A percentile compares a stretch with the other conserved stretches of the same genome.
phyloP scores from a whole-genome alignment of 92 coral and sea anemone species.

The Pocillopora meandrina region DNA sequence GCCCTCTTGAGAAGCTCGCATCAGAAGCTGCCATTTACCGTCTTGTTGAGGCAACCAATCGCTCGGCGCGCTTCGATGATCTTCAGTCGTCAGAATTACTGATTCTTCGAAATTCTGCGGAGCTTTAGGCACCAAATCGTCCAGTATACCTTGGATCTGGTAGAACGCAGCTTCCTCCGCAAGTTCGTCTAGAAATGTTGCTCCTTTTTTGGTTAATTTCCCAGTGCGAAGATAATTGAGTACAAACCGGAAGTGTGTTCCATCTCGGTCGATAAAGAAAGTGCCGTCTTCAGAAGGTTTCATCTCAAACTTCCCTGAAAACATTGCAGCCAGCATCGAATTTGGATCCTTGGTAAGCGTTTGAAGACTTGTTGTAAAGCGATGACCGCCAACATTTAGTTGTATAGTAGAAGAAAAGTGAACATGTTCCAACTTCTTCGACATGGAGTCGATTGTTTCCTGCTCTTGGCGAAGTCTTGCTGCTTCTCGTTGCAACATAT shows the following conservation, averaged over 20 bases:
- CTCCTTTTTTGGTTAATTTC: background rate
- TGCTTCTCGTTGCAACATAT: background rate
- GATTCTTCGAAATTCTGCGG: conserved; percentile 37
- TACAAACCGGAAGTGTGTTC: conserved; percentile 28
- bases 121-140: conserved; percentile 10
- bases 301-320: conserved; percentile 12
- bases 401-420: conserved; percentile 43
- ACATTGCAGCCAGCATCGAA: conserved; percentile 27
- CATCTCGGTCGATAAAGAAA: conserved; percentile 34
- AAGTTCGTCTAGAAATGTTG: conserved; percentile 39
- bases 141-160: conserved; percentile 59
- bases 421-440: conserved; percentile 51
- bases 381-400: conserved; percentile 56
- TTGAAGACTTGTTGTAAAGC: background rate
- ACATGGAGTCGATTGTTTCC: conserved; percentile 43
- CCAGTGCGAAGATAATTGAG: conserved; percentile 24
- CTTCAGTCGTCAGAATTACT: conserved; percentile 21
- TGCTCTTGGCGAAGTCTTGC: conserved; percentile 26
- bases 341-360: conserved; percentile 27
- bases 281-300: conserved; percentile 2
- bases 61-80: conserved; percentile 13
- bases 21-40: conserved; percentile 6
- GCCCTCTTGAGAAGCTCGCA: conserved; percentile 39
- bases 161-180: conserved; percentile 70
- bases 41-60: background rate